These are phyloP conservation scores for Threskiornis aethiopicus DNA, from an alignment of 2,797 vertebrate genomes.

Conservation along the genomic window DNA sequence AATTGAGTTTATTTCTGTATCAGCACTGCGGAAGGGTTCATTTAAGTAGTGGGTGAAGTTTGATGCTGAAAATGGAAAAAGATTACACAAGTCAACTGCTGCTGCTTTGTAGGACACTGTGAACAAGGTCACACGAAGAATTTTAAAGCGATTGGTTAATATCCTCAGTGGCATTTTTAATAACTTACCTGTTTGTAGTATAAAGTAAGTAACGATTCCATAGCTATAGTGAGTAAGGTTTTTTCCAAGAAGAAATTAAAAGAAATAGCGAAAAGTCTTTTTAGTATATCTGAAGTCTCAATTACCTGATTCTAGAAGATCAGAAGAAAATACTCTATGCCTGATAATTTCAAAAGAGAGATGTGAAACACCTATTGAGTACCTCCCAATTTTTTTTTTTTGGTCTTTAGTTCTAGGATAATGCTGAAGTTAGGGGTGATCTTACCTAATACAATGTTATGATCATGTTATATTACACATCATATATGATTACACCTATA, in stretches of 20 bases:
- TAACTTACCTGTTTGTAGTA: background rate
- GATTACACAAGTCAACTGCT: slow-evolving; percentile 30
- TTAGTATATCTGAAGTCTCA: background rate
- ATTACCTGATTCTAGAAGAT: background rate
- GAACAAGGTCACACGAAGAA: slow-evolving; percentile 32
- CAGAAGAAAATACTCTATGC: background rate
- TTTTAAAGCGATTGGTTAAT: background rate
- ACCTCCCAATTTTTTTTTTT: background rate
- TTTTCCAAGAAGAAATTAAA: background rate
- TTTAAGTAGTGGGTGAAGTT: slow-evolving; percentile 39
- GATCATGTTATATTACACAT: accelerated
- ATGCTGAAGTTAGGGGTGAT: background rate
- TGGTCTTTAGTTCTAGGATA: background rate
- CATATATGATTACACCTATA: accelerated
- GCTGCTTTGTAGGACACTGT: background rate
- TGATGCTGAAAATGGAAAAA: slow-evolving; percentile 58
- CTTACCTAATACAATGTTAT: background rate
- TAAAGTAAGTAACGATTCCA: background rate
- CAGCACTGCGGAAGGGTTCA: background rate
- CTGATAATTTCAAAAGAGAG: background rate
- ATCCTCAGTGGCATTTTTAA: background rate
- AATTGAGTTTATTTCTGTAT: slow-evolving; percentile 59
- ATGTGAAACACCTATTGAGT: background rate
- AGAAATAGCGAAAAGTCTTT: background rate
- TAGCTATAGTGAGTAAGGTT: background rate